phyloP scores from a whole-genome alignment of 2,113 vertebrate genomes.

The Zootoca vivipara region DNA sequence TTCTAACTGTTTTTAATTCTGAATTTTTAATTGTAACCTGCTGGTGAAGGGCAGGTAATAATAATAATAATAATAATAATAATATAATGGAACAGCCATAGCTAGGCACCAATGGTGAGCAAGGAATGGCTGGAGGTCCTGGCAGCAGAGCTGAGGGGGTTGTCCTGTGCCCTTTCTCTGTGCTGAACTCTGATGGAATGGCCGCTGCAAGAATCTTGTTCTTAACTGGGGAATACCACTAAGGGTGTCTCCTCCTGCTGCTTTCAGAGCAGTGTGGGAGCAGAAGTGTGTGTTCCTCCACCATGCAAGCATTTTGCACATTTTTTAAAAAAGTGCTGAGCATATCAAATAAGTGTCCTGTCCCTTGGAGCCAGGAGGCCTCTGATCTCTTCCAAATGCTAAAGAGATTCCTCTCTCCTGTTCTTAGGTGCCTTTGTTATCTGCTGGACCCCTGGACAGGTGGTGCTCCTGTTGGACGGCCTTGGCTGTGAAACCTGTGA shows the following conservation, averaged over 20 bases:
- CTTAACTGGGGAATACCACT: background rate
- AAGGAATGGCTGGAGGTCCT: background rate
- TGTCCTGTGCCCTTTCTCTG: background rate
- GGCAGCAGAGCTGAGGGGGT: no score
- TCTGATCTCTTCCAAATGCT: background rate
- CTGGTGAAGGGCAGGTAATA: no score
- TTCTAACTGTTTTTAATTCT: no score
- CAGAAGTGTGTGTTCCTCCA: background rate
- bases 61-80: no score
- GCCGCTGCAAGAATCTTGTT: background rate
- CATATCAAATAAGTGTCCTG: background rate
- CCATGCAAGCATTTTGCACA: background rate
- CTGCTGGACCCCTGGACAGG: slow-evolving; percentile 91
- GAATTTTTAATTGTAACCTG: no score
- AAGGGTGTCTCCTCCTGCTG: background rate
- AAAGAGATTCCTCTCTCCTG: slow-evolving; percentile 9
- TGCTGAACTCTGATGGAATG: background rate
- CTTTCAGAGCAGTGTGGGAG: background rate
- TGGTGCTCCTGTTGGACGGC: slow-evolving; percentile 88
- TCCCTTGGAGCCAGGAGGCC: background rate
- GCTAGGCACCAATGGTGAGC: no score
- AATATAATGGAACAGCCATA: no score
- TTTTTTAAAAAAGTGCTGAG: background rate
- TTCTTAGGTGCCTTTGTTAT: slow-evolving; percentile 89
- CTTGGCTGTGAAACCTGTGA: slow-evolving; percentile 78